Percentiles rank a stretch among this genome's conserved stretches.
These are phyloP conservation scores for Pterostichus madidus DNA, from an alignment of 2,888 invertebrate species.

Conservation along the genomic window DNA sequence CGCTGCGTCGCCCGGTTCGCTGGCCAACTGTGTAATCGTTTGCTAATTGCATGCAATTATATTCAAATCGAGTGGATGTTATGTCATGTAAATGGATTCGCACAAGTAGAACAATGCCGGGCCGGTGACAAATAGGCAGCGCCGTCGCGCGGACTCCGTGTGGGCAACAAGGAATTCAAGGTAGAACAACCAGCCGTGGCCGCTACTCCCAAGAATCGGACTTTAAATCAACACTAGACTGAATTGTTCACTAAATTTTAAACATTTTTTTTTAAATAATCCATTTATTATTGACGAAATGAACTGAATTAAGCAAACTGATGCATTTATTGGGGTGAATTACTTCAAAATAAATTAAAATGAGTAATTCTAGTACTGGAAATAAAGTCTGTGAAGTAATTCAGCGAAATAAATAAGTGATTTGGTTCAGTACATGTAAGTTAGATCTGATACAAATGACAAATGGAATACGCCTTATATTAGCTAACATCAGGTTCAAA, in stretches of 20 bases:
- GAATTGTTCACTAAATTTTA: background rate
- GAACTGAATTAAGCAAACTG: too few species aligned
- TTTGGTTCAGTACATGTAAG: too few species aligned
- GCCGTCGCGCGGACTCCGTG: background rate
- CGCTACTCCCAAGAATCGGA: conserved; percentile 5
- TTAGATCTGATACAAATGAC: too few species aligned
- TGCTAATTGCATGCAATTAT: conserved; percentile 76
- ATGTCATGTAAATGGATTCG: conserved; percentile 74
- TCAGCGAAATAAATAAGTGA: too few species aligned
- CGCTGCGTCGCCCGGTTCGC: conserved; percentile 71
- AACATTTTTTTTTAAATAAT: too few species aligned
- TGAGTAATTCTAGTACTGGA: too few species aligned
- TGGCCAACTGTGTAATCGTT: conserved; percentile 76
- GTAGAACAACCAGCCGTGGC: background rate
- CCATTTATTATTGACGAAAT: too few species aligned
- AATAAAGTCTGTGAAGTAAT: too few species aligned
- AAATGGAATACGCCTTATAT: too few species aligned
- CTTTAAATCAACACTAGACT: background rate
- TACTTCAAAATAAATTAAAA: too few species aligned
- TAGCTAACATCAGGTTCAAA: too few species aligned
- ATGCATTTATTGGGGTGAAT: too few species aligned
- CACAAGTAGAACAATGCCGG: conserved; percentile 69
- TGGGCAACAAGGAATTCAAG: conserved; percentile 45
- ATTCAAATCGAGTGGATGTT: conserved; percentile 74
- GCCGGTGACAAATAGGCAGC: conserved; percentile 56